Base-by-base conservation (phyloP, 2,113 vertebrate genomes). In the Paradoxurus hermaphroditus region DNA sequence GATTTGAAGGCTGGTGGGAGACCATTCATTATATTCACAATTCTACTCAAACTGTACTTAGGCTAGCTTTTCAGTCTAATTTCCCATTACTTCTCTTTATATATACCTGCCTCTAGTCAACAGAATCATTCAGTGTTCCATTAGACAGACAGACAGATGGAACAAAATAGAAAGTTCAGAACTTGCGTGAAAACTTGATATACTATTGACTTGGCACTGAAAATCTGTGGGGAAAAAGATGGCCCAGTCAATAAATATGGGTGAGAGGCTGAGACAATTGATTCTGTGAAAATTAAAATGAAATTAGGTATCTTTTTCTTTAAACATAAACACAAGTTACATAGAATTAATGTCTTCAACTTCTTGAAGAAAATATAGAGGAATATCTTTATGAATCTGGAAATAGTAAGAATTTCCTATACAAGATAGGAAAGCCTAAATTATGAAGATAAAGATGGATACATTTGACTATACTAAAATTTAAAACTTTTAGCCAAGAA, bases 271-370 rank as follows among this genome's bases (percentile, higher is more conserved):
- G 44, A 85, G 51, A 81, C 31, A n/a, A 72, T 31, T 53, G 53
- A 70, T 73, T 86, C 89, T 53, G 59, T 81, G 67, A 72, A 81
- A 72, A 90, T 25, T 90, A 84, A 89, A 95, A 81, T 92, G 44
- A 46, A 88, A 88, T 91, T 75, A 82, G 23, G 4, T 63, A 63
- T n/a, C 5, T 78, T 49, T 44, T 34, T 94, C 46, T 91, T 62
- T 63, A 81, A 94, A 49, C 8, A 85, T n/a, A 86, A 90, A 91
- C n/a, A 49, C 79, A 65, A 87, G 39, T 91, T 73, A 19, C n/a
- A 41, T 73, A 72, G 46, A 81, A 56, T 86, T 79, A 82, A 70
- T 72, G 10, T 29, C 15, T 83, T 96, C 88, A 87, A 56, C 5
- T 82, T 91, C 44, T 91, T 91, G 8, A 82, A 75, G 59, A 82